Conservation (phyloP, 2,797 vertebrate genomes). For the Erethizon dorsatum region DNA sequence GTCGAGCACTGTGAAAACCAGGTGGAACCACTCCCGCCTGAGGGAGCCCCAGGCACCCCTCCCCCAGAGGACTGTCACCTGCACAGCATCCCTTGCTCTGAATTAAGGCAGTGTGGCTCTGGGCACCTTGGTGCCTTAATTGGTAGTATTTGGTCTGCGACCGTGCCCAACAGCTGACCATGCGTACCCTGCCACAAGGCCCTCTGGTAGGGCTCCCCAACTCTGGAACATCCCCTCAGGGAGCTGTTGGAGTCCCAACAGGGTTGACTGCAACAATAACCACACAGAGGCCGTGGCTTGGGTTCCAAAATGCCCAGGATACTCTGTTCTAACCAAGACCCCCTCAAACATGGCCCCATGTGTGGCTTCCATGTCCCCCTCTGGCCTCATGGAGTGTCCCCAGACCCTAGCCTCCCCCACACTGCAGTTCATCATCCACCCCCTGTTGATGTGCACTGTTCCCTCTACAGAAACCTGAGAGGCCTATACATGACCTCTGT, state of each 20-base stretch:
- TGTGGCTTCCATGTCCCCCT: not conserved
- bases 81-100: not conserved
- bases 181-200: not conserved
- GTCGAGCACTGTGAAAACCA: constrained; percentile 1
- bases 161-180: not conserved
- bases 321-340: not conserved
- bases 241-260: not conserved
- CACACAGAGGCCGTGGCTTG: not conserved
- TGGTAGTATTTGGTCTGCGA: not conserved
- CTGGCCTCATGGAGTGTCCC: not conserved
- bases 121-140: constrained; percentile 51
- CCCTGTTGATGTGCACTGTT: not conserved
- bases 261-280: not conserved
- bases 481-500: not conserved
- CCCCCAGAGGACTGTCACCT: not conserved
- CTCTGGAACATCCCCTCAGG: not conserved
- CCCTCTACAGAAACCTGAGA: not conserved
- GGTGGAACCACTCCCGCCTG: not conserved
- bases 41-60: not conserved
- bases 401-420: not conserved
- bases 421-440: too few species aligned
- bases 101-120: constrained; percentile 66
- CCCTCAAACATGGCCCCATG: not conserved
- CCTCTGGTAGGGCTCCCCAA: not conserved
- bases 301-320: not conserved